Percentiles rank a stretch among this genome's conserved stretches.
phyloP scores from a whole-genome alignment of 2,888 invertebrate species.

The Lottia gigantea region DNA sequence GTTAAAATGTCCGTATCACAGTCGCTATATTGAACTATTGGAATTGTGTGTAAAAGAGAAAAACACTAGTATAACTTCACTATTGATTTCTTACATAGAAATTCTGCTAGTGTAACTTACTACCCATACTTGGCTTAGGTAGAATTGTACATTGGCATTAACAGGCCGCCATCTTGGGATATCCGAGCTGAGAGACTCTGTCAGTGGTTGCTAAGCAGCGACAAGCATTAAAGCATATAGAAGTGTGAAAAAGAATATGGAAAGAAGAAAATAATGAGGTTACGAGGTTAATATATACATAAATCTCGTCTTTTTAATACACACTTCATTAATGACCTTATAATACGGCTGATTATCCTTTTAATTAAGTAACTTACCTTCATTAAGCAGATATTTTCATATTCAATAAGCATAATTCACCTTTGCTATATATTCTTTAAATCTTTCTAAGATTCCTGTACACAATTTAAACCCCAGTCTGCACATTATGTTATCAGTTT shows the following conservation, averaged over 20 bases:
- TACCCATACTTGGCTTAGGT: not conserved
- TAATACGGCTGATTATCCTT: too few relatives aligned
- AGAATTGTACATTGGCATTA: not conserved
- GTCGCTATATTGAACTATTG: constrained; percentile 3
- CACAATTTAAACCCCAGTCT: too few relatives aligned
- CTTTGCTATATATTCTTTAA: too few relatives aligned
- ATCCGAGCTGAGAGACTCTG: constrained; percentile 4
- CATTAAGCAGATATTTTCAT: too few relatives aligned
- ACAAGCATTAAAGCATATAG: constrained; percentile 4
- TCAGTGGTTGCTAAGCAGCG: constrained; percentile 1
- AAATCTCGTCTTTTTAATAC: not conserved
- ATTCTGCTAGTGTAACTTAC: constrained; percentile 2
- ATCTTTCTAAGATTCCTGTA: too few relatives aligned
- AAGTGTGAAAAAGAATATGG: not conserved
- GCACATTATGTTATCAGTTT: too few relatives aligned
- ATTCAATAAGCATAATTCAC: too few relatives aligned
- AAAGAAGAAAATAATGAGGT: constrained; percentile 2
- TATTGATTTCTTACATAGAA: constrained; percentile 4
- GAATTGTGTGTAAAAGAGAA: not conserved
- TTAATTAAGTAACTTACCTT: too few relatives aligned
- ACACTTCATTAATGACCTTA: too few relatives aligned
- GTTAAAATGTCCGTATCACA: not conserved
- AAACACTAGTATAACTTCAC: not conserved
- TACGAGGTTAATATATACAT: constrained; percentile 8
- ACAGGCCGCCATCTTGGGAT: constrained; percentile 1